phyloP scores from a whole-genome alignment of 2,113 vertebrate genomes.

The Labeo catla region DNA sequence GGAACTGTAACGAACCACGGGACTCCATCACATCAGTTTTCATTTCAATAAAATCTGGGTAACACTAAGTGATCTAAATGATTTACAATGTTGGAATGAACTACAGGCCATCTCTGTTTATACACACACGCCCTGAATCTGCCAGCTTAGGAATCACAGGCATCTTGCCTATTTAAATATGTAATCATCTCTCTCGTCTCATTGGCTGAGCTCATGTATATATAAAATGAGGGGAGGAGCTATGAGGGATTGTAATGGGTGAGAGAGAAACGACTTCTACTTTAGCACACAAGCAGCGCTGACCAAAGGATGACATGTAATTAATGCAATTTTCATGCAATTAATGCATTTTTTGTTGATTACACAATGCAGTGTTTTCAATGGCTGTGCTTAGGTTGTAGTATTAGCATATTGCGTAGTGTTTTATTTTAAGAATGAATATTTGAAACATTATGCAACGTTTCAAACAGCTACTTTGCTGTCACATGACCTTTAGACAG shows the following conservation, averaged over 20 bases:
- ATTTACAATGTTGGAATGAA: background rate
- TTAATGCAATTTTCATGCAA: background rate
- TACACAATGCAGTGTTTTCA: background rate
- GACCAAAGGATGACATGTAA: background rate
- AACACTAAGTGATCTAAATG: background rate
- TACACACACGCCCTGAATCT: background rate
- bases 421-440: slow-evolving; percentile 2
- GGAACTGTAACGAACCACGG: background rate
- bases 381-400: background rate
- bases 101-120: slow-evolving; percentile 17
- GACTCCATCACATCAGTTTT: background rate
- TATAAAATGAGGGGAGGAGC: background rate
- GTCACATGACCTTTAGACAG: background rate
- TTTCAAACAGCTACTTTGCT: background rate
- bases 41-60: slow-evolving; percentile 21
- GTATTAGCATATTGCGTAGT: background rate
- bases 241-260: background rate
- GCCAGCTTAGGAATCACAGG: background rate
- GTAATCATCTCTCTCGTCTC: background rate
- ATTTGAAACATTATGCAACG: background rate
- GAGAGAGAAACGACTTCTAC: background rate
- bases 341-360: background rate
- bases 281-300: background rate
- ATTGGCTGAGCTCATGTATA: background rate
- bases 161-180: background rate